These are phyloP conservation scores for Spizaetus ornatus DNA, from an alignment of 2,113 vertebrate genomes.

Conservation along the genomic window DNA sequence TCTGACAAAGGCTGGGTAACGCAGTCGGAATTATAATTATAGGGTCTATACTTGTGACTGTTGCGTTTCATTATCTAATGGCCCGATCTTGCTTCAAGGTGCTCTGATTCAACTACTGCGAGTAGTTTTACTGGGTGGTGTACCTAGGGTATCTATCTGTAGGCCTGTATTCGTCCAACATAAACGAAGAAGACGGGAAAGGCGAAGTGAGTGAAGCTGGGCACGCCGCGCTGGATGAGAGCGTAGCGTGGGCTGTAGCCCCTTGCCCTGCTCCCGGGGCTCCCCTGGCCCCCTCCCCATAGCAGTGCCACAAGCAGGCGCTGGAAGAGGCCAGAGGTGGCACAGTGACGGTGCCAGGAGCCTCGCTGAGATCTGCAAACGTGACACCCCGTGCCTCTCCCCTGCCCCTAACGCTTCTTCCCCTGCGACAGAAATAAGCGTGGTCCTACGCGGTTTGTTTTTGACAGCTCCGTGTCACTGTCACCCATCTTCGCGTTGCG, in stretches of 20 bases:
- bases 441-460: neutral
- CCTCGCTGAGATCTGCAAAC: neutral
- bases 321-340: neutral
- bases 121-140: neutral
- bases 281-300: neutral
- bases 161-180: neutral
- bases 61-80: neutral
- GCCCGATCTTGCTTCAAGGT: neutral
- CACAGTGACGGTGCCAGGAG: neutral
- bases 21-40: neutral
- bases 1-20: neutral
- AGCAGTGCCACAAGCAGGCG: neutral
- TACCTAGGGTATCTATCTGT: neutral
- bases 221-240: neutral
- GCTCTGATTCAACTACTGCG: neutral
- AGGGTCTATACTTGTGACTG: neutral
- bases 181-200: neutral
- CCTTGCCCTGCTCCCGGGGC: neutral
- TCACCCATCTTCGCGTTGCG: neutral
- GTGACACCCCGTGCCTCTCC: neutral
- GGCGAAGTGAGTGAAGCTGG: neutral
- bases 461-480: neutral
- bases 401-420: neutral
- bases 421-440: neutral
- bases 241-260: neutral